Base-by-base conservation (phyloP, 2,797 vertebrate species). In the Glyptemys insculpta region DNA sequence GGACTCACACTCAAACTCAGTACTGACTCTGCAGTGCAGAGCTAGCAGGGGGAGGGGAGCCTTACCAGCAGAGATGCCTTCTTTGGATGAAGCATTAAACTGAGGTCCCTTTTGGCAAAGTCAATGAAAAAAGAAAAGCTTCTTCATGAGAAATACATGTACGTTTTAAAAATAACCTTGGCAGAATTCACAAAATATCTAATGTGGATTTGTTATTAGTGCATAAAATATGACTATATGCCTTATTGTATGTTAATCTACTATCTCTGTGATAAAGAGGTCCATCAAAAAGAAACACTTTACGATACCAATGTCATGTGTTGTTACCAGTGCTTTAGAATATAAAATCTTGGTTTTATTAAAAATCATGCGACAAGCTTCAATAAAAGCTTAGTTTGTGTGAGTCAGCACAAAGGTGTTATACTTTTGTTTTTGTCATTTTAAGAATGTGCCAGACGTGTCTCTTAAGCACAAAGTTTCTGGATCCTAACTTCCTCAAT, bases 61-160 rank as follows among this genome's bases (percentile, higher is more conserved):
- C 83, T 79, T 18, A 37, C 95, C 95, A 93, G 94, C 91, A 92
- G 92, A 98, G 97, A 95, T 91, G 57, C 53, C 95, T 54, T 79
- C 95, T 96, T 86, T 93, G 92, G 88, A 93, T 96, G 92, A 96
- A 88, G 86, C 81, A 3, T 81, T 94, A 81, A 91, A 78, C 79
- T 94, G 93, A 97, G 94, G 94, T 90, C 86, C 93, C 96, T 96
- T 57, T 83, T 87, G 95, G 97, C 96, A 97, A 98, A 96, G 96
- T 96, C 96, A 97, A 94, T 96, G 90, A 84, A 94, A 95, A 96
- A 93, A 44, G 29, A 91, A 95, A 91, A 93, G 79, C 80, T 92
- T n/a, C 37, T 65, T 37, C 29, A 74, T 1, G 7, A 91, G 92
- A 91, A 94, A 94, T 11, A 2, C 15, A 5, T 44, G 94, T 85